These are phyloP conservation scores for Volucella zonaria DNA, from an alignment of 2,888 invertebrate species.

Conservation along the genomic window DNA sequence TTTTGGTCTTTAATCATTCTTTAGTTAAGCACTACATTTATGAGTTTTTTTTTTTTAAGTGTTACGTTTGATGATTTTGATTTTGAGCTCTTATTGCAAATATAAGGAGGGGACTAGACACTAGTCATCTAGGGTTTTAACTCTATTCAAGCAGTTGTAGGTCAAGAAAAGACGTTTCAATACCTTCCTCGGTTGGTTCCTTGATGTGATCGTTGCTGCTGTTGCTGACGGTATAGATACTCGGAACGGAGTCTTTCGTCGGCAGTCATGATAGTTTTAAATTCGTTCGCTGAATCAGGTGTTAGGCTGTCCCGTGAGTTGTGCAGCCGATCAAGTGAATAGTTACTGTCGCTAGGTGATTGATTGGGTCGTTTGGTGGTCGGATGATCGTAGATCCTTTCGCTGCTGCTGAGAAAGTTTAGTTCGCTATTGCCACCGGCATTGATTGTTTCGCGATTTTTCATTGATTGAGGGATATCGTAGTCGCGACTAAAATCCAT, in stretches of 20 bases:
- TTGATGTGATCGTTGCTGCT: conserved; percentile 74
- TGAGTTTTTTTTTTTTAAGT: conserved; percentile 51
- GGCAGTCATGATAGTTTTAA: conserved; percentile 70
- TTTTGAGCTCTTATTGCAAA: conserved; percentile 71
- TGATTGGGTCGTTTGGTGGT: conserved; percentile 76
- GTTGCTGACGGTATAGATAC: conserved; percentile 77
- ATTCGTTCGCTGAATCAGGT: conserved; percentile 76
- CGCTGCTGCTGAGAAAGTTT: conserved; percentile 81
- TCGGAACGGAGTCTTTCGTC: conserved; percentile 73
- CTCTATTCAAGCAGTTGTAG: conserved; percentile 66
- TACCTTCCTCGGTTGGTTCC: conserved; percentile 80
- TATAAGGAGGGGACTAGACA: conserved; percentile 73
- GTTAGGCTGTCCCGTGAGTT: conserved; percentile 75
- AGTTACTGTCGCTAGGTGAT: conserved; percentile 78
- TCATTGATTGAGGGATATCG: conserved; percentile 78
- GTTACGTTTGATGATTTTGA: conserved; percentile 69
- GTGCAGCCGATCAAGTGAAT: conserved; percentile 76
- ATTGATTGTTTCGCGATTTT: conserved; percentile 81
- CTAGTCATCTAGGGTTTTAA: conserved; percentile 70
- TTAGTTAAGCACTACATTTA: conserved; percentile 72
- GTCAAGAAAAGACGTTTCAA: conserved; percentile 74
- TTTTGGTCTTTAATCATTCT: conserved; percentile 65
- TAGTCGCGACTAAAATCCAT: conserved; percentile 82
- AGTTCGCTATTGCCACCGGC: conserved; percentile 81
- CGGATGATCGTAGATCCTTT: conserved; percentile 80